These are phyloP conservation scores for Cyclina sinensis DNA, from an alignment of 1,140 invertebrate genomes.

Conservation along the genomic window DNA sequence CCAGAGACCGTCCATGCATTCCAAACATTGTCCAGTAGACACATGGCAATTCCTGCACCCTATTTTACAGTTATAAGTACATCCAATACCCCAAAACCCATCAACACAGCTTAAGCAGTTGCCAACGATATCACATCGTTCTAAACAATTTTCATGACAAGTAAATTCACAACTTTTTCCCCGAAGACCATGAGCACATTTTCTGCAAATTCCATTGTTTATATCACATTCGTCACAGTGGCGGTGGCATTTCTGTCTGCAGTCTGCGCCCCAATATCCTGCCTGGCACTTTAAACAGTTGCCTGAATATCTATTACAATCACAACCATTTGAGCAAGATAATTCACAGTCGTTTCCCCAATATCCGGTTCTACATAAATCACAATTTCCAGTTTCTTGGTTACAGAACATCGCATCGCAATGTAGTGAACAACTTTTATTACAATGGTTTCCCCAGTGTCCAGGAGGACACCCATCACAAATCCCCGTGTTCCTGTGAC, in stretches of 20 bases:
- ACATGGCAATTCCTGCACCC: not conserved
- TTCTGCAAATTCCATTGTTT: slow-evolving; percentile 9
- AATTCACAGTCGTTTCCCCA: slow-evolving; percentile 32
- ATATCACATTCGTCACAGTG: slow-evolving; percentile 23
- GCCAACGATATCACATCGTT: slow-evolving; percentile 19
- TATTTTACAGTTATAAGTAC: not conserved
- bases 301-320: slow-evolving; percentile 17
- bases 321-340: not conserved
- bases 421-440: not conserved
- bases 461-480: slow-evolving; percentile 1
- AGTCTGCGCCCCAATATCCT: slow-evolving; percentile 31
- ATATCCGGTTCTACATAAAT: not conserved
- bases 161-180: slow-evolving; percentile 2
- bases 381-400: slow-evolving; percentile 26
- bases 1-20: slow-evolving; percentile 31
- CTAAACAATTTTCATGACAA: slow-evolving; percentile 3
- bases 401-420: not conserved
- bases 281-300: slow-evolving; percentile 3
- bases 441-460: slow-evolving; percentile 8
- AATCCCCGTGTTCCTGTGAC: slow-evolving; percentile 14
- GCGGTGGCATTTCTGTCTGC: not conserved
- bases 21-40: not conserved
- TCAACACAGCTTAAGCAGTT: slow-evolving; percentile 24
- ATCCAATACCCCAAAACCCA: slow-evolving; percentile 12
- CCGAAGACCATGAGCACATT: not conserved